A percentile compares a stretch with the other conserved stretches of the same genome.
These are phyloP conservation scores for Epizoanthus illoricatus DNA, from an alignment of 92 coral and sea anemone species.

Conservation along the genomic window DNA sequence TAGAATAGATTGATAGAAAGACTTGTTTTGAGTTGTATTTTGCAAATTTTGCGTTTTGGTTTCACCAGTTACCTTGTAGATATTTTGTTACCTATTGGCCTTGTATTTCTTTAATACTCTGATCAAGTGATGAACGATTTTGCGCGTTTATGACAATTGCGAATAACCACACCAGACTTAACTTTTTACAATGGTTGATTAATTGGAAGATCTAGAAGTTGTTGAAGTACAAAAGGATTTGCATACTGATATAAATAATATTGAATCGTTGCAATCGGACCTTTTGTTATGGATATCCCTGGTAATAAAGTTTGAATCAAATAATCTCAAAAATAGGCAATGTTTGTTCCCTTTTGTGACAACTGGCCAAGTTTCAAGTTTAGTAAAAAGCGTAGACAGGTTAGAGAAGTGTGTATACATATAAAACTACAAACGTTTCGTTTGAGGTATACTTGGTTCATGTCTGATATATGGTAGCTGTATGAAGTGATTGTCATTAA, in stretches of 20 bases:
- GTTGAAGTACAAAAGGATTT: slow-evolving; percentile 8
- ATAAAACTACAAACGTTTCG: too few relatives aligned
- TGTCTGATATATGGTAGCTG: too few relatives aligned
- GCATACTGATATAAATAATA: not conserved
- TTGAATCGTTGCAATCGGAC: not conserved
- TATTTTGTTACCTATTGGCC: not conserved
- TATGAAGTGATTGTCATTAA: too few relatives aligned
- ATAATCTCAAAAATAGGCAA: too few relatives aligned
- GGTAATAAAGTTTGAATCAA: not conserved
- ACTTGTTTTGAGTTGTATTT: not conserved
- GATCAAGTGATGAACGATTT: not conserved
- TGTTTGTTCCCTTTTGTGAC: too few relatives aligned
- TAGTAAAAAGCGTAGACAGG: too few relatives aligned
- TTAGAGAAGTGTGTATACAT: too few relatives aligned
- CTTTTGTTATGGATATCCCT: not conserved
- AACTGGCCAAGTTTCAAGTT: too few relatives aligned
- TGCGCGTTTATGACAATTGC: not conserved
- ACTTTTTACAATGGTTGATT: not conserved
- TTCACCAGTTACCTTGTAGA: not conserved
- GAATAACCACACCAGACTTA: not conserved
- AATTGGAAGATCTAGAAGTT: not conserved
- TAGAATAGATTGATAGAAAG: too few relatives aligned
- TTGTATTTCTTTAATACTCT: not conserved
- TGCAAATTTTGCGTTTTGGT: not conserved
- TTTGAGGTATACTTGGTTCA: too few relatives aligned